phyloP scores from a whole-genome alignment of 30 jellyfish, hydroid and myxozoan species.

The Sanderia malayensis region DNA sequence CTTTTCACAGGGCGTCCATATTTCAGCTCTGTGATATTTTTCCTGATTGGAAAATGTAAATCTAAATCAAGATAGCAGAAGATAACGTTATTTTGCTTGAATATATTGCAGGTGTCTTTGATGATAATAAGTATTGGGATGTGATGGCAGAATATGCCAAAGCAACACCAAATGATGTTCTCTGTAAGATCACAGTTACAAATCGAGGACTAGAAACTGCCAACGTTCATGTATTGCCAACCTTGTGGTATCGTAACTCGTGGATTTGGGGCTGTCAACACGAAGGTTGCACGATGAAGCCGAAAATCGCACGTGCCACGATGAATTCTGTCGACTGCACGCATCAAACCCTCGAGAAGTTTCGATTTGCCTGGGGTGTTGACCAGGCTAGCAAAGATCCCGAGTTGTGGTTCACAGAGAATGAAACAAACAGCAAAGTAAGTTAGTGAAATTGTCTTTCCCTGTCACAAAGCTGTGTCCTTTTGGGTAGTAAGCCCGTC shows the following conservation, averaged over 20 bases:
- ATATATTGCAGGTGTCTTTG: slow-evolving; percentile 71
- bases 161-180: slow-evolving; percentile 63
- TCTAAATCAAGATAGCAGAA: too few species aligned
- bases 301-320: slow-evolving; percentile 58
- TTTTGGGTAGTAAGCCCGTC: too few species aligned
- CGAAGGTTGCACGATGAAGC: slow-evolving; percentile 95
- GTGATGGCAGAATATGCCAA: slow-evolving; percentile 88
- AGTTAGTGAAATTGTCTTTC: not conserved
- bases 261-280: slow-evolving; percentile 98
- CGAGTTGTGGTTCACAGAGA: slow-evolving; percentile 81
- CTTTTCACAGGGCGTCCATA: too few species aligned
- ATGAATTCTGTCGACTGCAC: slow-evolving; percentile 60
- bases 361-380: slow-evolving; percentile 72
- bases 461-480: too few species aligned
- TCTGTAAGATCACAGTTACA: slow-evolving; percentile 75
- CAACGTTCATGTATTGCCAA: slow-evolving; percentile 73
- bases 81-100: too few species aligned
- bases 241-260: slow-evolving; percentile 89
- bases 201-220: slow-evolving; percentile 86
- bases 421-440: slow-evolving; percentile 78
- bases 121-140: slow-evolving; percentile 74
- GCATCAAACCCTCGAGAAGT: slow-evolving; percentile 71
- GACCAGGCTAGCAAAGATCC: slow-evolving; percentile 72
- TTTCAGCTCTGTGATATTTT: too few species aligned
- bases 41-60: too few species aligned